Evolutionary conservation across 2,888 invertebrate genomes (phyloP), one percentile per base, ranked within the genome.

Genomic region (Lycaena phlaeas): DNA sequence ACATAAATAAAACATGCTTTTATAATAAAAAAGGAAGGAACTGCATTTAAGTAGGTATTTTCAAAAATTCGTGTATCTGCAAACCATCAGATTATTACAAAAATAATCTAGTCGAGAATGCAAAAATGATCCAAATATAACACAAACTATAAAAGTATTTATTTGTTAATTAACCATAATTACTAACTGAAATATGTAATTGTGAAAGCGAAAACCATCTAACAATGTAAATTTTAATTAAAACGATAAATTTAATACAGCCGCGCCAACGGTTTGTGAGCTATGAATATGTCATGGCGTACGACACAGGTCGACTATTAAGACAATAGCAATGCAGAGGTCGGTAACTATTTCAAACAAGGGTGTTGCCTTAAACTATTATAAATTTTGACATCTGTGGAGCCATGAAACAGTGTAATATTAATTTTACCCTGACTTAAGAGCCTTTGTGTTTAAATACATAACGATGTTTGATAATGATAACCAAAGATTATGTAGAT

Each of bases 301-400:
- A 49, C 56, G 57, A 62, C 64, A 56, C 59, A 61, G 64, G 65
- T 64, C 61, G 59, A 52, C 54, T 53, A 58, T 53, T 57, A 54
- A 50, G 55, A 57, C 62, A 64, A 67, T 69, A 64, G 64, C 59
- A 54, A 62, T 62, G 67, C 65, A 64, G 68, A 64, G 68, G 69
- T 68, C 65, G 64, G 49, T 59, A 68, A 72, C 75, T 72, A 74
- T 73, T 66, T 57, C 54, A 54, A 59, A 61, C 56, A 56, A 61
- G 57, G 56, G 45, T 38, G 51, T 43, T 58, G 64, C 65, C 64
- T 67, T 64, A 61, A 72, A 72, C 68, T 69, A 67, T 68, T 67
- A 62, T 67, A 61, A 68, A 71, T 76, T 71, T 67, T 53, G 57
- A 59, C 61, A 61, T 60, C 51, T 50, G 53, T 64, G 54, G 45